These are phyloP conservation scores for Shinisaurus crocodilurus DNA, from an alignment of 2,113 vertebrate species.

Conservation along the genomic window DNA sequence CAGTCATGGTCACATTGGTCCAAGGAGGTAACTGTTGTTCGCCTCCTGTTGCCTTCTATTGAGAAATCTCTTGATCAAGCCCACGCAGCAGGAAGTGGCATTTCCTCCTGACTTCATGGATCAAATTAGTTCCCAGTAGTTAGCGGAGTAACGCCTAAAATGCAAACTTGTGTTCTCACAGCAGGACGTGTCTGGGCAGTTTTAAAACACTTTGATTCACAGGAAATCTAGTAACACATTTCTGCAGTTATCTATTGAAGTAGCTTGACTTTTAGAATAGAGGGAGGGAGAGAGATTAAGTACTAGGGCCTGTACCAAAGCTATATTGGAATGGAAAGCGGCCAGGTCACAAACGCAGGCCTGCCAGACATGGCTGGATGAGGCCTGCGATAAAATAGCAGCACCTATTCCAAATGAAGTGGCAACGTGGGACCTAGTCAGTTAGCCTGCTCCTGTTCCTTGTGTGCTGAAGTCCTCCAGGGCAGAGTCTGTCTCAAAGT, in stretches of 20 bases:
- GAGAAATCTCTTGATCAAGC: constrained; percentile 35
- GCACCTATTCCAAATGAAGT: background rate
- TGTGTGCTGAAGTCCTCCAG: background rate
- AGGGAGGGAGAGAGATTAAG: background rate
- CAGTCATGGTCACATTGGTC: constrained; percentile 30
- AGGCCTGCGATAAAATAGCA: background rate
- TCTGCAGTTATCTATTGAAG: background rate
- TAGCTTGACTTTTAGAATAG: background rate
- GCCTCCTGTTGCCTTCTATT: background rate
- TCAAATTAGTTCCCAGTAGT: background rate
- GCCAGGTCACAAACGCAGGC: background rate
- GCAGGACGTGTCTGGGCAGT: background rate
- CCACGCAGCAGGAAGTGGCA: constrained; percentile 39
- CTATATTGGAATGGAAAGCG: background rate
- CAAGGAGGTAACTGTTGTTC: constrained; percentile 25
- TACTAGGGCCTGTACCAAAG: background rate
- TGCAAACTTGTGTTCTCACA: constrained; percentile 15
- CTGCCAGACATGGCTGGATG: background rate
- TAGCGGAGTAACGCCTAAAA: constrained; percentile 40
- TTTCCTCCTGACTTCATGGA: background rate
- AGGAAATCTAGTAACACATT: background rate
- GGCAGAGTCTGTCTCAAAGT: background rate
- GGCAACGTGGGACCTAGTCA: background rate
- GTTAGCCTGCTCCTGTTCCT: too few species aligned
- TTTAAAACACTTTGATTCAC: background rate